Percentiles rank a stretch among this genome's conserved stretches.
Conservation (phyloP, 2,113 vertebrate genomes). For the Neodon shergylaensis region DNA sequence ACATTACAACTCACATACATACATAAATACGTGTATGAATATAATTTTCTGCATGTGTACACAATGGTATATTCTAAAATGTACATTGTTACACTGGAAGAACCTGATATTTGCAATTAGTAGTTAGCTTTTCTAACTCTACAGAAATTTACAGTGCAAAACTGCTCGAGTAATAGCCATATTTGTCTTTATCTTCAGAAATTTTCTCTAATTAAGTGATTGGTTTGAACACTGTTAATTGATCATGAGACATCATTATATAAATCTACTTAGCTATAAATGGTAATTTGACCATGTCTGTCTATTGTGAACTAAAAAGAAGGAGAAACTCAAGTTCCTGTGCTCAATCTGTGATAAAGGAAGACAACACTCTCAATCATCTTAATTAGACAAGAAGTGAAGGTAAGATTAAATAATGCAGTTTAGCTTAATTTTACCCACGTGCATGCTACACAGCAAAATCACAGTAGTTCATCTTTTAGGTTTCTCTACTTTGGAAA, state of each 20-base stretch:
- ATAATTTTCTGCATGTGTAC: neutral
- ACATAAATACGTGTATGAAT: neutral
- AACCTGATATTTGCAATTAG: neutral
- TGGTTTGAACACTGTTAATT: neutral
- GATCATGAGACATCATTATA: neutral
- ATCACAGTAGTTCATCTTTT: neutral
- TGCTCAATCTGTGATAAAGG: neutral
- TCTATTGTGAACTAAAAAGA: neutral
- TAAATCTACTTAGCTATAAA: neutral
- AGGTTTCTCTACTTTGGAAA: neutral
- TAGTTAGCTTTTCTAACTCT: neutral
- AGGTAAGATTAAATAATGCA: neutral
- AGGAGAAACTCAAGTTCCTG: neutral
- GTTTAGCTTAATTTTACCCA: neutral
- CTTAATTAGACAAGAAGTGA: neutral
- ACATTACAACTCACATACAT: neutral
- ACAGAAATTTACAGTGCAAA: neutral
- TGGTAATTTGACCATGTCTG: accelerated
- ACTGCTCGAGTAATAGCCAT: neutral
- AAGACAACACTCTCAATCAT: neutral
- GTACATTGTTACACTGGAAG: neutral
- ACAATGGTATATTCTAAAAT: neutral
- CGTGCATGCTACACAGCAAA: neutral
- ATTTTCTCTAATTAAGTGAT: neutral
- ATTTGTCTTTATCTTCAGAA: neutral